A percentile compares a stretch with the other conserved stretches of the same genome.
Conservation (phyloP, 2,113 vertebrate genomes). For the Pelusios castaneus region DNA sequence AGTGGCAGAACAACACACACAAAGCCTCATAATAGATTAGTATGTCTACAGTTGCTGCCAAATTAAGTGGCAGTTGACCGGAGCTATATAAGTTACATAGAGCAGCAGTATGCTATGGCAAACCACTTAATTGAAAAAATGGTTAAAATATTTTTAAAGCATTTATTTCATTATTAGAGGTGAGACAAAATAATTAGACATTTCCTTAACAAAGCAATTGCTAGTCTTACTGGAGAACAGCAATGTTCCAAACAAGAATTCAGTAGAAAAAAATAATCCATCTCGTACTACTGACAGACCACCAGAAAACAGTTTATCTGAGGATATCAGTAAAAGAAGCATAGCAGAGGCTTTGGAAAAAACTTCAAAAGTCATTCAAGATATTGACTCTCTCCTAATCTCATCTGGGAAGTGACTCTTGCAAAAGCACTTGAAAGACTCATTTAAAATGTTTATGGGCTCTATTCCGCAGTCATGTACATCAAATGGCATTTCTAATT, state of each 20-base stretch:
- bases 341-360: slow-evolving; percentile 72
- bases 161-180: neutral
- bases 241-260: slow-evolving; percentile 43
- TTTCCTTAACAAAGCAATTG: slow-evolving; percentile 66
- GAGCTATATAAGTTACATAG: no score
- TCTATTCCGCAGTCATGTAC: neutral
- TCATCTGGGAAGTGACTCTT: slow-evolving; percentile 52
- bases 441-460: rapidly evolving
- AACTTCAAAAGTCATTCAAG: slow-evolving; percentile 76
- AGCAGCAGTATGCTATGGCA: neutral
- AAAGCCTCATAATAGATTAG: neutral
- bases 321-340: slow-evolving; percentile 8
- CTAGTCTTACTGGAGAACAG: slow-evolving; percentile 76
- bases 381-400: slow-evolving; percentile 78
- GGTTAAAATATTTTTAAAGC: neutral
- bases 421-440: rapidly evolving
- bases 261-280: slow-evolving; percentile 1
- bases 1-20: neutral
- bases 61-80: no score
- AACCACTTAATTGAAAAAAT: neutral
- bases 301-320: neutral
- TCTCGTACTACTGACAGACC: neutral
- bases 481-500: neutral
- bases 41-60: no score
- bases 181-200: neutral